Percentiles rank a stretch among this genome's conserved stretches.
These are phyloP conservation scores for Oryctolagus cuniculus DNA, from an alignment of 2,113 vertebrate genomes.

Conservation along the genomic window DNA sequence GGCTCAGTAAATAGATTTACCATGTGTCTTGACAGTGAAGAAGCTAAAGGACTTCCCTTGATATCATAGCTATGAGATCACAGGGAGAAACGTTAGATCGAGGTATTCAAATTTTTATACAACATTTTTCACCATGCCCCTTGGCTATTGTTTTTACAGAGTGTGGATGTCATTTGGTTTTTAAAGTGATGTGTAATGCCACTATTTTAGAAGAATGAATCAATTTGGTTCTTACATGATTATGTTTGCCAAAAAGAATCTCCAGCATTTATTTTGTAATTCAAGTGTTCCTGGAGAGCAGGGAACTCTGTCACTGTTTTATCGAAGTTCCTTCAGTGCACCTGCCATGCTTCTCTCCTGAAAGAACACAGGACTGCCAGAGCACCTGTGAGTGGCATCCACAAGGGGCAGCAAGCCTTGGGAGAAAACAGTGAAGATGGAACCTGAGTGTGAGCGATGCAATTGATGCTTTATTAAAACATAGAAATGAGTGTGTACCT, in stretches of 20 bases:
- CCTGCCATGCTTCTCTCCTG: background rate
- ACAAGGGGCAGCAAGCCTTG: background rate
- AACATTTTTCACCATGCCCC: background rate
- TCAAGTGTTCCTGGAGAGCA: background rate
- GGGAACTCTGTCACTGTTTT: background rate
- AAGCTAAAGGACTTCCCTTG: background rate
- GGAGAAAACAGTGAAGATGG: background rate
- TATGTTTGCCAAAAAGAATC: background rate
- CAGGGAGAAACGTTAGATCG: background rate
- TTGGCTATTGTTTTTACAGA: background rate
- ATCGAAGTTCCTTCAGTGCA: background rate
- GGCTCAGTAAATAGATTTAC: background rate
- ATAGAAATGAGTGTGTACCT: accelerated
- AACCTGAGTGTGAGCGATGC: background rate
- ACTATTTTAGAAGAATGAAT: background rate
- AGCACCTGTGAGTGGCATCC: background rate
- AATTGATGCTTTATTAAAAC: background rate
- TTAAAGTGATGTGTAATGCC: background rate
- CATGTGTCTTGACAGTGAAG: background rate
- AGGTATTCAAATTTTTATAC: background rate
- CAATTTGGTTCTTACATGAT: background rate
- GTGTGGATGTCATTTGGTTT: background rate
- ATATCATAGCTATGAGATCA: background rate
- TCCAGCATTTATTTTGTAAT: background rate
- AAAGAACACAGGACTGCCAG: background rate